phyloP scores from a whole-genome alignment of 1,140 invertebrate species.

The Sarcophaga peregrina region DNA sequence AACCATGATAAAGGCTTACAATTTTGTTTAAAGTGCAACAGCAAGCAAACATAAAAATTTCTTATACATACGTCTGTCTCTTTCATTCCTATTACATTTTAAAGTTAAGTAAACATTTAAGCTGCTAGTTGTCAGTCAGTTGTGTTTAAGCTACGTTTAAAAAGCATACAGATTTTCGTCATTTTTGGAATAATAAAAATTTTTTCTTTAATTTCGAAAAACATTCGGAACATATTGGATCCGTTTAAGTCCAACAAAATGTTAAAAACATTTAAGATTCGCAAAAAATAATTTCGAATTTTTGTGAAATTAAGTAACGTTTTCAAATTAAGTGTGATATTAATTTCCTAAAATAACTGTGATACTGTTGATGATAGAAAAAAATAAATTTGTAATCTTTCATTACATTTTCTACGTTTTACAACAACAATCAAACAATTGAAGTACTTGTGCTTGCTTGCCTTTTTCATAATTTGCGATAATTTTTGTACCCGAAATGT shows the following conservation, averaged over 20 bases:
- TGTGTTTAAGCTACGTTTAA: too few species aligned
- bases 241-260: neutral
- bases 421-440: too few species aligned
- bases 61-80: too few species aligned
- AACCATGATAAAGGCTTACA: too few species aligned
- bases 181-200: neutral
- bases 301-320: neutral
- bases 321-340: conserved; percentile 18
- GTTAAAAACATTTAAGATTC: conserved; percentile 36
- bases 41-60: too few species aligned
- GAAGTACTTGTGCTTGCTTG: neutral
- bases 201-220: neutral
- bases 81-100: too few species aligned
- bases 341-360: neutral
- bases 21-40: too few species aligned
- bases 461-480: conserved; percentile 11
- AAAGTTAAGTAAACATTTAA: too few species aligned
- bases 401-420: neutral
- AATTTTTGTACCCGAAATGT: conserved; percentile 8
- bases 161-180: too few species aligned
- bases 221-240: neutral
- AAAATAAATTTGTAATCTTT: neutral
- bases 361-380: neutral
- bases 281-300: conserved; percentile 31
- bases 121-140: too few species aligned